Percentiles rank a stretch among this genome's conserved stretches.
Conservation (phyloP, 2,797 vertebrate species). For the Sphenopsis melanotis region DNA sequence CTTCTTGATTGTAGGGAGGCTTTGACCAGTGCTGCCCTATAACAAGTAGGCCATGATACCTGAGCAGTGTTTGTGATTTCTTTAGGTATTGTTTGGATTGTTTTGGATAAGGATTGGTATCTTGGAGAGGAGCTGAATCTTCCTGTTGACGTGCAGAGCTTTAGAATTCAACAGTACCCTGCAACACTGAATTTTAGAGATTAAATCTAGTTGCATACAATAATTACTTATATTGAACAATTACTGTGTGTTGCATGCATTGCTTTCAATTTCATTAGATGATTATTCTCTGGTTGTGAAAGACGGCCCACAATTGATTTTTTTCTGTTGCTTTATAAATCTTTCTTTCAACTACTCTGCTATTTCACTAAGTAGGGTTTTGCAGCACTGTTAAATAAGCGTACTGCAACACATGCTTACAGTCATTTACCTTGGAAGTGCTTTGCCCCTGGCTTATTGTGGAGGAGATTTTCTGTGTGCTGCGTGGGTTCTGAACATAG, state of each 20-base stretch:
- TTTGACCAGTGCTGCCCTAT: background rate
- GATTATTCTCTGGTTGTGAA: background rate
- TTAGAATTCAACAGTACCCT: background rate
- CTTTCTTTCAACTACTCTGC: background rate
- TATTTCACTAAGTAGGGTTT: background rate
- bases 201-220: background rate
- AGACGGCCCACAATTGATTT: background rate
- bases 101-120: background rate
- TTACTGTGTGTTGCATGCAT: background rate
- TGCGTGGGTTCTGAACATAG: conserved; percentile 34
- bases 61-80: background rate
- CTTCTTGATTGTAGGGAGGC: background rate
- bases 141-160: background rate
- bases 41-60: background rate
- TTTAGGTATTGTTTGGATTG: background rate
- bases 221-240: background rate
- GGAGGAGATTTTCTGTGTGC: conserved; percentile 2
- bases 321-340: background rate
- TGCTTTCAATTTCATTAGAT: background rate
- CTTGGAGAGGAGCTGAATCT: background rate
- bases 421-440: conserved; percentile 20
- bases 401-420: background rate
- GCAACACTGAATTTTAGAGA: background rate
- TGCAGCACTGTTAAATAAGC: background rate
- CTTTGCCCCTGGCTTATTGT: conserved; percentile 1